phyloP scores from a whole-genome alignment of 2,113 vertebrate species.

The Rostratula benghalensis region DNA sequence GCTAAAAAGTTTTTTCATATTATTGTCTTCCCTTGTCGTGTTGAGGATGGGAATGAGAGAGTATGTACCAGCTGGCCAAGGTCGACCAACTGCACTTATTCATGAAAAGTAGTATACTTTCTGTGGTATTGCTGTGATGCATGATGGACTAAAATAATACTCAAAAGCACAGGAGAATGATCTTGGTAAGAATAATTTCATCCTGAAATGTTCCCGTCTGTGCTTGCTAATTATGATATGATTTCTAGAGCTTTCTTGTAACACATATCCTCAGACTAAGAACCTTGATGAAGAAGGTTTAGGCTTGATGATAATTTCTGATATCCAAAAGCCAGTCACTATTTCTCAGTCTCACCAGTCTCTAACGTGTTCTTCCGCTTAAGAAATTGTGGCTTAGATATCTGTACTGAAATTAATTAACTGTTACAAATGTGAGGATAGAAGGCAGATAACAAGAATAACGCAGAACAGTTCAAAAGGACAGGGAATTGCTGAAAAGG shows the following conservation, averaged over 20 bases:
- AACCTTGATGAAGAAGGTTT: not conserved
- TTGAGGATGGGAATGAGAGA: not conserved
- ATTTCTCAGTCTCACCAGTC: not conserved
- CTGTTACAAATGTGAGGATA: not conserved
- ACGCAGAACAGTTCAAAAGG: not conserved
- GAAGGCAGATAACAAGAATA: not conserved
- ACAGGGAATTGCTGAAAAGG: too few species aligned
- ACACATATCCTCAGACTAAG: not conserved
- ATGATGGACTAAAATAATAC: not conserved
- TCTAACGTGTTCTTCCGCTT: not conserved
- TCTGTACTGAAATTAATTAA: not conserved
- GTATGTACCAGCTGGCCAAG: not conserved
- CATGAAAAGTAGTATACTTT: not conserved
- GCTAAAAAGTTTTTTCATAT: not conserved
- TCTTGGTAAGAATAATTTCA: not conserved
- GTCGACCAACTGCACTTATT: not conserved
- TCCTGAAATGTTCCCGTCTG: not conserved
- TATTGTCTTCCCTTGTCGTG: not conserved
- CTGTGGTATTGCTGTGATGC: not conserved
- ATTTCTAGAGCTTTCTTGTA: not conserved
- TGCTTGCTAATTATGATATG: not conserved
- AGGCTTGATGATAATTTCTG: not conserved
- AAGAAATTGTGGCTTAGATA: not conserved
- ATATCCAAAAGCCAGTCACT: not conserved
- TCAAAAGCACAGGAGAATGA: not conserved